phyloP scores from a whole-genome alignment of 2,113 vertebrate genomes.

The Clarias batrachus region DNA sequence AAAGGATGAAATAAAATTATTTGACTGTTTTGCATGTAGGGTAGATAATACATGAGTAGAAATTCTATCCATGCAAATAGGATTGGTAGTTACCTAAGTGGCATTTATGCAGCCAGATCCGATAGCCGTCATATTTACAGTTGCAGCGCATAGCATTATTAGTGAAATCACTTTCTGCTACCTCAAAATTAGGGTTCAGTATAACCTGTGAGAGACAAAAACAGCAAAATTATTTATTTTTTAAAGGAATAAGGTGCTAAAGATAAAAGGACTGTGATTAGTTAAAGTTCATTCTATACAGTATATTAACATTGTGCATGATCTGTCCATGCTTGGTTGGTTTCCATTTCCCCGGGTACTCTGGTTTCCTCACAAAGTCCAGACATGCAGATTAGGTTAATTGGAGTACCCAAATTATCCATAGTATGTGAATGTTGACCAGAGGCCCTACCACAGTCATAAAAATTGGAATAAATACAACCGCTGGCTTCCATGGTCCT shows the following conservation, averaged over 20 bases:
- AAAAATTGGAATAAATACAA: too few species aligned
- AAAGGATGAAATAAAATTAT: background rate
- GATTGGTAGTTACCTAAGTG: constrained; percentile 79
- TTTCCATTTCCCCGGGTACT: too few species aligned
- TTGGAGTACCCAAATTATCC: too few species aligned
- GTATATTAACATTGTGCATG: too few species aligned
- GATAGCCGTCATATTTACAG: constrained; percentile 94
- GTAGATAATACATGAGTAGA: background rate
- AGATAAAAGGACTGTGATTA: background rate
- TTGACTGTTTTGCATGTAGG: background rate
- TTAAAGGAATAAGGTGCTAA: background rate
- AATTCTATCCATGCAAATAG: background rate
- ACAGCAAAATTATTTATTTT: background rate
- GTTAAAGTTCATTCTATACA: constrained; percentile 7
- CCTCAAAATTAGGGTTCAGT: constrained; percentile 92
- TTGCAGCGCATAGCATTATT: constrained; percentile 98
- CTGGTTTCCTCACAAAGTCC: too few species aligned
- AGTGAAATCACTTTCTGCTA: constrained; percentile 95
- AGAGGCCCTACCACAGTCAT: too few species aligned
- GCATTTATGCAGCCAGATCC: constrained; percentile 95
- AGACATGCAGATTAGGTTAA: too few species aligned
- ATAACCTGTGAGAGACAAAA: constrained; percentile 74
- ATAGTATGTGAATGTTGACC: too few species aligned
- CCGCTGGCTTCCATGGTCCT: too few species aligned
- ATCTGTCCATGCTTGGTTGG: too few species aligned